A percentile compares a stretch with the other conserved stretches of the same genome.
Conservation (phyloP, 1,140 invertebrate genomes). For the Nebria ingens region DNA sequence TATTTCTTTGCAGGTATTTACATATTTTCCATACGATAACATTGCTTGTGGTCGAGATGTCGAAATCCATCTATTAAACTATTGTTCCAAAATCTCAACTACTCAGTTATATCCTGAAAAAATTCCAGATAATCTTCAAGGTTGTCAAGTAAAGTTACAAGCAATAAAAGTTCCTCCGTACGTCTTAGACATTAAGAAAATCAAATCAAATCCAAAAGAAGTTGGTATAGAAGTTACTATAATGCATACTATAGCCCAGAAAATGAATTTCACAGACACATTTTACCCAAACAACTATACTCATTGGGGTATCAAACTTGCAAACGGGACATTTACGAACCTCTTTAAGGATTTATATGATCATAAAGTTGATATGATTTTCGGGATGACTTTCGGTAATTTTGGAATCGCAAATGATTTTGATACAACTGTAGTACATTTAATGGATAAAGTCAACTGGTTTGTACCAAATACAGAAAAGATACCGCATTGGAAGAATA, state of each 20-base stretch:
- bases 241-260: background rate
- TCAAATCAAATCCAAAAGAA: background rate
- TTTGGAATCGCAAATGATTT: background rate
- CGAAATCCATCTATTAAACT: background rate
- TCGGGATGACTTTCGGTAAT: background rate
- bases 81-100: background rate
- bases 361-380: background rate
- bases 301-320: background rate
- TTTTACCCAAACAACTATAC: background rate
- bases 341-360: background rate
- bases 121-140: background rate
- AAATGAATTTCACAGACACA: background rate
- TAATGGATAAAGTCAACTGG: background rate
- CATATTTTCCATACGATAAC: background rate
- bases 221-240: background rate
- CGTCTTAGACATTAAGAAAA: background rate
- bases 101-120: background rate
- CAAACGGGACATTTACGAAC: background rate
- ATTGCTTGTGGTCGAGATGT: background rate
- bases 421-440: background rate
- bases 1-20: background rate
- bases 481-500: background rate
- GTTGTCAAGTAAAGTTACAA: background rate
- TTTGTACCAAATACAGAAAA: background rate
- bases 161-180: background rate